Evolutionary conservation across 1,140 invertebrate species (phyloP).

Genomic region (Drosophila quadrilineata): DNA sequence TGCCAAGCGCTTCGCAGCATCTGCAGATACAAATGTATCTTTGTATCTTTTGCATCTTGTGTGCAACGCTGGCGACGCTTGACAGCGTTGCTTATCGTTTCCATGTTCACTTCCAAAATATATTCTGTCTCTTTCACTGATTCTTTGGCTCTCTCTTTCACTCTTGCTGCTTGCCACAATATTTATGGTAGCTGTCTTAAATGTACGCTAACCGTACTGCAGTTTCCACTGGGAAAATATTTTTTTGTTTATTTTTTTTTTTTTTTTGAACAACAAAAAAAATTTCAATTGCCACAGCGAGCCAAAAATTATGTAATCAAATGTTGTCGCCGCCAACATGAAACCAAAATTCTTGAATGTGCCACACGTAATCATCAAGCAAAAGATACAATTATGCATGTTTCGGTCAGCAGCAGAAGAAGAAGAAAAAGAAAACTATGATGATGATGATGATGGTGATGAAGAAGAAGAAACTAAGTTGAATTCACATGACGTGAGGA

Average conservation of each 20-base stretch:
- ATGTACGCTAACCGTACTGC: constrained; percentile 29
- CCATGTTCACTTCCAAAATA: constrained; percentile 4
- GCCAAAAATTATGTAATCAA: constrained; percentile 59
- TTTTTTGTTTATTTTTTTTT: constrained; percentile 10
- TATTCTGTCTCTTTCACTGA: background rate
- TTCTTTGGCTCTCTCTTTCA: background rate
- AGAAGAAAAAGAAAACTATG: no score
- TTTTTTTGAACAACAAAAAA: constrained; percentile 33
- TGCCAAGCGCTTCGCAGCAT: constrained; percentile 27
- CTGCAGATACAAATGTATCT: constrained; percentile 25
- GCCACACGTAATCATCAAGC: constrained; percentile 23
- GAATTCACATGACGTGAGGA: constrained; percentile 67
- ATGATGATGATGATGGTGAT: no score
- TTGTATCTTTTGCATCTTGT: constrained; percentile 14
- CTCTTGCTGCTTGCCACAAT: constrained; percentile 6
- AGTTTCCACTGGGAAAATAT: constrained; percentile 24
- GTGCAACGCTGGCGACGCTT: constrained; percentile 10
- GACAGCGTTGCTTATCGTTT: constrained; percentile 59
- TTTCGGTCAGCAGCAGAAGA: no score
- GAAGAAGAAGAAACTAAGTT: no score
- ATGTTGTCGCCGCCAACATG: constrained; percentile 26
- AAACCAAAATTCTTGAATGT: constrained; percentile 29
- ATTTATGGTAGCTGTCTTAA: constrained; percentile 59
- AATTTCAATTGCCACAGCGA: background rate
- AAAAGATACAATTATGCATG: background rate